phyloP scores from a whole-genome alignment of 2,113 vertebrate genomes.

The Pseudorhombus dupliciocellatus region DNA sequence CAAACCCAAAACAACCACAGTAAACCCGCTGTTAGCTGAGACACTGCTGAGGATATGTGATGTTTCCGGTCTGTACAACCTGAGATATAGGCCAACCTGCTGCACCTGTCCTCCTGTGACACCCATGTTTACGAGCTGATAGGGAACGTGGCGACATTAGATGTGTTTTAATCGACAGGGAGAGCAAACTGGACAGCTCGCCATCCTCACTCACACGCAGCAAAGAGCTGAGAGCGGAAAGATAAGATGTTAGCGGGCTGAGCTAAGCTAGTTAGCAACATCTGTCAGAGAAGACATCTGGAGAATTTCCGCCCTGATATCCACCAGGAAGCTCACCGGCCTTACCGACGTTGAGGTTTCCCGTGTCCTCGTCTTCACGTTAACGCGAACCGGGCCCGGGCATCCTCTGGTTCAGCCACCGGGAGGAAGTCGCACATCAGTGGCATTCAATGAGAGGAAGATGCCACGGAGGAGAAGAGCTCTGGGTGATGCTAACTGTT shows the following conservation, averaged over 20 bases:
- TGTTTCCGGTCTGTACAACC: neutral
- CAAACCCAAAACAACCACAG: neutral
- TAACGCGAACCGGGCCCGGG: neutral
- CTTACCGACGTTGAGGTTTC: conserved; percentile 3
- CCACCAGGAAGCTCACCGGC: conserved; percentile 17
- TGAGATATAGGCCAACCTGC: conserved; percentile 29
- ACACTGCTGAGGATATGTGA: neutral
- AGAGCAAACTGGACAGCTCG: too few relatives aligned
- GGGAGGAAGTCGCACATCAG: conserved; percentile 1
- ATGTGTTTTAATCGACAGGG: neutral
- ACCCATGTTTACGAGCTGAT: neutral
- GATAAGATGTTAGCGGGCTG: conserved; percentile 17
- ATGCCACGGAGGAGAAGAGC: conserved; percentile 40
- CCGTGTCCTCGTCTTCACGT: conserved; percentile 26
- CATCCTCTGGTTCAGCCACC: neutral
- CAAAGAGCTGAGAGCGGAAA: neutral
- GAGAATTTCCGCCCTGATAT: conserved; percentile 28
- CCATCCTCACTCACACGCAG: neutral
- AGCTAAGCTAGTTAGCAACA: conserved; percentile 68
- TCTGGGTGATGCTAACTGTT: neutral
- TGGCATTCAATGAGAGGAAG: neutral
- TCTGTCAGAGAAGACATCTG: conserved; percentile 73
- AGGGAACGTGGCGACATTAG: neutral
- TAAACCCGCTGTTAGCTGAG: neutral
- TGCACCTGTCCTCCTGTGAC: conserved; percentile 23